phyloP scores from a whole-genome alignment of 2,797 vertebrate species.

The Eutrigla gurnardus region DNA sequence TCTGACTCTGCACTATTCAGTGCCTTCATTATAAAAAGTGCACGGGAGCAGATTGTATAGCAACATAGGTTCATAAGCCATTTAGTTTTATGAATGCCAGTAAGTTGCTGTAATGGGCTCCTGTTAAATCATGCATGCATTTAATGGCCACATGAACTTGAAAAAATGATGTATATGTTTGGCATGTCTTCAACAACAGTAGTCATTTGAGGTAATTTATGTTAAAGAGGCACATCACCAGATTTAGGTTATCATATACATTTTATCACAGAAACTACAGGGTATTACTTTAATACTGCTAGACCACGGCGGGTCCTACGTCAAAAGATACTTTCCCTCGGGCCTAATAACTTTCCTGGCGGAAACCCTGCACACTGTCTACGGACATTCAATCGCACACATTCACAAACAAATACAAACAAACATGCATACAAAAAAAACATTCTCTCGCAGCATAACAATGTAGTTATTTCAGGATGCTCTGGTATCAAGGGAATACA shows the following conservation, averaged over 20 bases:
- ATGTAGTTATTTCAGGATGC: conserved; percentile 54
- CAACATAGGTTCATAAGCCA: conserved; percentile 74
- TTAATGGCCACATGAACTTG: conserved; percentile 64
- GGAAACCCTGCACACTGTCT: background rate
- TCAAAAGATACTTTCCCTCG: background rate
- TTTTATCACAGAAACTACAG: background rate
- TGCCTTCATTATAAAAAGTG: conserved; percentile 75
- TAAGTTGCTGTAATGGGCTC: conserved; percentile 73
- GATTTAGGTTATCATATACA: background rate
- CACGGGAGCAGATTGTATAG: conserved; percentile 63
- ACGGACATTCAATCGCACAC: conserved; percentile 1
- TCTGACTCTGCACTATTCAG: conserved; percentile 69
- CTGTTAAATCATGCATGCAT: conserved; percentile 77
- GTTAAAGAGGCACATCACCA: conserved; percentile 2
- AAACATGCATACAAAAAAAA: conserved; percentile 14
- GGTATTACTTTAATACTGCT: background rate
- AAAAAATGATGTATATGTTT: conserved; percentile 38
- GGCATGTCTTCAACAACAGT: conserved; percentile 32
- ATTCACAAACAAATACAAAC: conserved; percentile 27
- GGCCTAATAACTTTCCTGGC: background rate
- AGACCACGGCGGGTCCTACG: background rate
- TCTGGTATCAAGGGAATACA: conserved; percentile 52
- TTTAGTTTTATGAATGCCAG: conserved; percentile 79
- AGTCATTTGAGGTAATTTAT: conserved; percentile 9
- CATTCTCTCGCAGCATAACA: conserved; percentile 27